Conservation (phyloP, 1,140 invertebrate species). For the Epicauta chinensis region DNA sequence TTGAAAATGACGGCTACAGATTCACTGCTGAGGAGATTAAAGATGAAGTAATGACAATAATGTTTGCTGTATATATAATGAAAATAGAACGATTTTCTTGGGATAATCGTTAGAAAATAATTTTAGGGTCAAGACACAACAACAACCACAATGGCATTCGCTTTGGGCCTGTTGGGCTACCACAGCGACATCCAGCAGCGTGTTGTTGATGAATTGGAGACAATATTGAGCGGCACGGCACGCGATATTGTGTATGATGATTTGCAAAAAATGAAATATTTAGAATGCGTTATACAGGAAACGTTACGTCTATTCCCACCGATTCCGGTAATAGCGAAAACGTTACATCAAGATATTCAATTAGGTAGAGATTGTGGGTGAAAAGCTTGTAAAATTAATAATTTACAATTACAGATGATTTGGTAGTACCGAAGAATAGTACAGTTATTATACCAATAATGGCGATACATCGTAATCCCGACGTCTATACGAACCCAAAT, state of each 20-base stretch:
- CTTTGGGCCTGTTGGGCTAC: conserved; percentile 21
- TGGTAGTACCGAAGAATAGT: background rate
- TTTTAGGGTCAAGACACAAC: conserved; percentile 31
- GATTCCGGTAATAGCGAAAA: background rate
- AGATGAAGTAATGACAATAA: conserved; percentile 54
- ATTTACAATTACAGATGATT: background rate
- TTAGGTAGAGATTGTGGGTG: background rate
- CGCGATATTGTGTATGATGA: conserved; percentile 42
- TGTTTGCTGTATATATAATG: conserved; percentile 56
- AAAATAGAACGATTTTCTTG: no score
- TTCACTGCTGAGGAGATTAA: conserved; percentile 51
- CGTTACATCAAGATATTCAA: background rate
- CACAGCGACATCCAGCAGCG: conserved; percentile 40
- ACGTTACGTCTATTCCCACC: conserved; percentile 42
- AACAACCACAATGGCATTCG: conserved; percentile 21
- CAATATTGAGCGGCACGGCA: conserved; percentile 44
- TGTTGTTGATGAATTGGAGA: conserved; percentile 46
- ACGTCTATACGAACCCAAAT: conserved; percentile 55
- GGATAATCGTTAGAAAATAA: conserved; percentile 24
- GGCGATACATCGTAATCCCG: conserved; percentile 52
- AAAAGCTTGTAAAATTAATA: background rate
- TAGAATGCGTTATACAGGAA: conserved; percentile 47
- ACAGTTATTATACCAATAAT: conserved; percentile 1
- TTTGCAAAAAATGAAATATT: conserved; percentile 41
- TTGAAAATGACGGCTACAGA: conserved; percentile 43